Evolutionary conservation across 2,113 vertebrate genomes (phyloP), one percentile per base, ranked within the genome.

Genomic region (Oryzias celebensis): DNA sequence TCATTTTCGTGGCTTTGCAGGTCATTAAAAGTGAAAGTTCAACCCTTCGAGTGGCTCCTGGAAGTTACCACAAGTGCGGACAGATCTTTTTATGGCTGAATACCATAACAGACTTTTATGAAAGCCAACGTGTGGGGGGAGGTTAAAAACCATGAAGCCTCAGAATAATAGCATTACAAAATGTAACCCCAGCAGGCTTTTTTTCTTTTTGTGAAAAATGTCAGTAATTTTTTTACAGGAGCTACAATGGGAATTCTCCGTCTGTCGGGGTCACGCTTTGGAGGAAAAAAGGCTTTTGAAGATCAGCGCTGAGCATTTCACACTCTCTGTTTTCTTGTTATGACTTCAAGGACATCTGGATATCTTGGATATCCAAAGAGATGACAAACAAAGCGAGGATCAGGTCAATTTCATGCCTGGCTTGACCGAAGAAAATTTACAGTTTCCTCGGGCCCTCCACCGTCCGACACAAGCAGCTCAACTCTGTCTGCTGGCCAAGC

Each of bases 391-490:
- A 51, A 26, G 50, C 54, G 18, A 65, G 45, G 55, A 71, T 60
- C 61, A 73, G 58, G 62, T 68, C 24, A 36, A 75, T 87, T 82
- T 80, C 83, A 82, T n/a, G 82, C 66, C 70, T 55, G 26, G 7
- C 77, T 62, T 22, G 1, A 63, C 57, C 23, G 5, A 8, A 56
- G 36, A 48, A 16, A 52, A 74, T 81, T 85, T 80, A 83, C 63
- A 72, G 69, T 84, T 82, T 84, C 78, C 75, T 77, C 17, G n/a
- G 50, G 49, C 36, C 63, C 62, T 68, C 28, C 23, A 58, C 55
- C 60, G n/a, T 43, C 17, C 31, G 36, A 48, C 44, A 22, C 46
- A 13, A 42, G 51, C 42, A 62, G 10, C 60, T 26, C 14, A 5
- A 6, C 47, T 59, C 55, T 60, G 60, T 62, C 68, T 56, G 46